phyloP scores from a whole-genome alignment of 1,140 invertebrate species.

The Ostrea edulis region DNA sequence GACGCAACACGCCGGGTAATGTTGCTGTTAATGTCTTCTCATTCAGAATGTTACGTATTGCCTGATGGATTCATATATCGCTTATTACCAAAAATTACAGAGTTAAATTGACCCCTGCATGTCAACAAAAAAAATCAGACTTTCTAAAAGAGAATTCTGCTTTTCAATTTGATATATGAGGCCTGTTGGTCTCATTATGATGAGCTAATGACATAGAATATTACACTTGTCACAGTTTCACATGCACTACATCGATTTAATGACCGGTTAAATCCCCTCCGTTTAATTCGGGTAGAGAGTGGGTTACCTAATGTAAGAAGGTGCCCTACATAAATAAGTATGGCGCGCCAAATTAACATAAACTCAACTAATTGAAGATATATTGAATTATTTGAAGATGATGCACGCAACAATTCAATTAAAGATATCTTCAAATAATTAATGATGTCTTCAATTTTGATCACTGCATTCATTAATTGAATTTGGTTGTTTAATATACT shows the following conservation, averaged over 20 bases:
- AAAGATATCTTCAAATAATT: no score
- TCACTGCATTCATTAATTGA: no score
- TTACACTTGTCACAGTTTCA: not conserved
- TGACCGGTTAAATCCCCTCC: no score
- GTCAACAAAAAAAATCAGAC: not conserved
- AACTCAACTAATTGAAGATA: no score
- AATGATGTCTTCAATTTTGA: no score
- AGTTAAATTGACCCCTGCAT: slow-evolving; percentile 12
- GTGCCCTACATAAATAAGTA: no score
- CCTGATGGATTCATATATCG: not conserved
- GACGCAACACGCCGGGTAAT: not conserved
- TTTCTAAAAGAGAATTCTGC: not conserved
- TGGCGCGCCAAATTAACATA: no score
- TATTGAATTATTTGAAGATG: no score
- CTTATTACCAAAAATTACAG: not conserved
- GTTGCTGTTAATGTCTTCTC: not conserved
- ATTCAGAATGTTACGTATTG: not conserved
- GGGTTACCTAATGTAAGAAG: no score
- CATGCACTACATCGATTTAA: not conserved
- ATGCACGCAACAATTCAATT: no score
- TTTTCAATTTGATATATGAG: not conserved
- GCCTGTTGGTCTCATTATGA: not conserved
- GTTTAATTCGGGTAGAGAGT: no score
- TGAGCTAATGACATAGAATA: not conserved
- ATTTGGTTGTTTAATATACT: no score